phyloP scores from a whole-genome alignment of 1,140 invertebrate genomes.

The Myzus persicae region DNA sequence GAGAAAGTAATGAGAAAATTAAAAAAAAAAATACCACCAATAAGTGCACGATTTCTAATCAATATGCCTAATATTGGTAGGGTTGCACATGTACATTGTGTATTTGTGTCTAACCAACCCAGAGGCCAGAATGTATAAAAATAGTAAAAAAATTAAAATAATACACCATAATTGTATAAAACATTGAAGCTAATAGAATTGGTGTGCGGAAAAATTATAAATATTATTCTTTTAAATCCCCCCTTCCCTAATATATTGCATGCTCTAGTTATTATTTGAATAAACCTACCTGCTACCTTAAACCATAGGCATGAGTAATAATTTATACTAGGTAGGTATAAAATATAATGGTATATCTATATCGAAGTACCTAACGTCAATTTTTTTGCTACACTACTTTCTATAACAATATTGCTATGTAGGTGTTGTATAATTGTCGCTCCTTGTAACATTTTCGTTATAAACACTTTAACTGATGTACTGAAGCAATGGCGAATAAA shows the following conservation, averaged over 20 bases:
- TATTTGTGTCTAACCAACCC: not conserved
- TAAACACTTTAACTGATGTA: not conserved
- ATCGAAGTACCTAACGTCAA: not conserved
- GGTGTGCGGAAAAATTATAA: not conserved
- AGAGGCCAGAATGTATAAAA: not conserved
- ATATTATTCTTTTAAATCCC: not conserved
- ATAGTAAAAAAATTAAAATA: not conserved
- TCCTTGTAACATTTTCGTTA: not conserved
- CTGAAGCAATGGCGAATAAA: not conserved
- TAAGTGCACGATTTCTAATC: not conserved
- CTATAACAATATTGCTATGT: not conserved
- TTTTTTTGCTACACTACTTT: not conserved
- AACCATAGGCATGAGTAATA: not conserved
- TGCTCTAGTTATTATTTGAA: not conserved
- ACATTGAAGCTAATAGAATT: not conserved
- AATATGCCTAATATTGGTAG: not conserved
- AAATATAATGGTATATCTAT: too few species aligned
- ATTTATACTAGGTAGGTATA: too few species aligned
- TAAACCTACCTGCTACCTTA: not conserved
- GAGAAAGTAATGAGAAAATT: constrained; percentile 4
- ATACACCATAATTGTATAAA: not conserved
- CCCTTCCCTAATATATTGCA: not conserved
- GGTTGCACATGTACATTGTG: not conserved
- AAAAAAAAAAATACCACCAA: not conserved
- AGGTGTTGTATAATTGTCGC: not conserved